Evolutionary conservation across 2,113 vertebrate species (phyloP), one percentile per base, ranked within the genome.

Genomic region (Chrysochloris asiatica): DNA sequence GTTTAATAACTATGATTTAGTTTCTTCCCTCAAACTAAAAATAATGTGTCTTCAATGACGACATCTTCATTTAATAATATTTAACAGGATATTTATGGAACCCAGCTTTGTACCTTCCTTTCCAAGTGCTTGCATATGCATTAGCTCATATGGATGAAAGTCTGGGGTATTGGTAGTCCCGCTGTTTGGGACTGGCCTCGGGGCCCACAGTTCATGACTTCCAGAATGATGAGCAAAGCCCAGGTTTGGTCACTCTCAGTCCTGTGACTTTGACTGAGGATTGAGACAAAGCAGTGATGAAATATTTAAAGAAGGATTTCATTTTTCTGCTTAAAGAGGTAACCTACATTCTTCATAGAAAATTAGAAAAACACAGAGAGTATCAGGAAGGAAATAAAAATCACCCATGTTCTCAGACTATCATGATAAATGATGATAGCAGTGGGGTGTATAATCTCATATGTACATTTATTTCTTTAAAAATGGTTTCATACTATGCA

Each of bases 21-120:
- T 71, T 19, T 86, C 82, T 87, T 50, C 38, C 78, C 43, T 89
- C 67, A 76, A 94, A 83, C 81, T 71, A 83, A 94, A 95, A 94
- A 83, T 69, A 88, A 88, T 36, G 72, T 59, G 52, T 16, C 52
- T 93, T 87, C 65, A 76, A 90, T 80, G 26, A 48, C 61, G 82
- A 38, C 56, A 61, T 56, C 88, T 69, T 79, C 76, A 71, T 61
- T 86, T 81, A 59, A 79, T 47, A 83, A 56, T 41, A 76, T 16
- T 65, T 67, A 63, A 84, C 45, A 88, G 59, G 38, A 12, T 36
- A 50, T 73, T 61, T 76, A 33, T 33, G 17, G 76, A 48, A 30
- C 8, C 9, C 79, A 10, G 28, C 59, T 76, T 11, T 1, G 33
- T 0, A 28, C 43, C 79, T 86, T 83, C 79, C 75, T 67, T 36